Conservation (phyloP, 2,113 vertebrate genomes). For the Cottus gobio region DNA sequence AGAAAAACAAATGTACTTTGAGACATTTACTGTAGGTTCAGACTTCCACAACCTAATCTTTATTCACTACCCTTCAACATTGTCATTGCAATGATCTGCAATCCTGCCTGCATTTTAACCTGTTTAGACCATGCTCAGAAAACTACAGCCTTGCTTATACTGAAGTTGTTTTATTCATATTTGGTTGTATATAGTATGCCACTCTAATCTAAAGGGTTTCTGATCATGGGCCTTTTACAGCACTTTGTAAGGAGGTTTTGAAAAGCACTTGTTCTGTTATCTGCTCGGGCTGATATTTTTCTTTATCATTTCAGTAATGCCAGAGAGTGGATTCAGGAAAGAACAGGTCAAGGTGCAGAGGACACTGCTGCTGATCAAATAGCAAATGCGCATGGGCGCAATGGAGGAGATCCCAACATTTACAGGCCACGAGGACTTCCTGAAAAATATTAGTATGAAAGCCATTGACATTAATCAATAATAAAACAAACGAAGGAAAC, state of each 20-base stretch:
- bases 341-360: background rate
- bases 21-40: too few relatives aligned
- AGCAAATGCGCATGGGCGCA: conserved; percentile 37
- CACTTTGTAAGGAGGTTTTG: background rate
- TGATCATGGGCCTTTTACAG: too few relatives aligned
- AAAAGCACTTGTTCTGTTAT: background rate
- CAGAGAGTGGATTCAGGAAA: conserved; percentile 25
- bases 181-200: too few relatives aligned
- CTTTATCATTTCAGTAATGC: conserved; percentile 10
- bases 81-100: too few relatives aligned
- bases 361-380: conserved; percentile 26
- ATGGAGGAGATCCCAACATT: conserved; percentile 42
- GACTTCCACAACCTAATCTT: too few relatives aligned
- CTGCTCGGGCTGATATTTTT: background rate
- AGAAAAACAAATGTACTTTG: too few relatives aligned
- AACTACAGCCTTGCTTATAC: too few relatives aligned
- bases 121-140: too few relatives aligned
- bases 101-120: too few relatives aligned
- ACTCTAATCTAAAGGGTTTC: too few relatives aligned
- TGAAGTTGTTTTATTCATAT: too few relatives aligned
- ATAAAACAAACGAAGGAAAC: background rate
- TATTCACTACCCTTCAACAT: too few relatives aligned
- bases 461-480: background rate
- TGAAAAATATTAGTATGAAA: conserved; percentile 22
- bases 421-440: conserved; percentile 56